Percentiles rank a stretch among this genome's conserved stretches.
Conservation (phyloP, 2,797 vertebrate species). For the Eupleurogrammus muticus region DNA sequence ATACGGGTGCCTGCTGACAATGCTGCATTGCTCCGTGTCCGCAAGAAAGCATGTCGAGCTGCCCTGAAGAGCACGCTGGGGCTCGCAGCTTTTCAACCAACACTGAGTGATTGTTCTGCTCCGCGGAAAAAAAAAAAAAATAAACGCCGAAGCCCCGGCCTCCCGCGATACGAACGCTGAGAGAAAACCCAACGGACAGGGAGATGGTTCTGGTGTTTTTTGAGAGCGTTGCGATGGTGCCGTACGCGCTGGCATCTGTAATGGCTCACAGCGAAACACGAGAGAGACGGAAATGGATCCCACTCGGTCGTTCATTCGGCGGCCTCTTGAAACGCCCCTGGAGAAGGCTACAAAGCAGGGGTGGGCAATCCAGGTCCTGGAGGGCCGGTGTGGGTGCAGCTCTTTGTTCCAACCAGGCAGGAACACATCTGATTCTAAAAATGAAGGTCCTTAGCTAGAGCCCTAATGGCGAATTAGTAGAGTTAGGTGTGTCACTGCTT, state of each 20-base stretch:
- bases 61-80: constrained; percentile 65
- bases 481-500: too few species aligned
- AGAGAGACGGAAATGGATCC: constrained; percentile 57
- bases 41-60: constrained; percentile 70
- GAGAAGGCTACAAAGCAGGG: too few species aligned
- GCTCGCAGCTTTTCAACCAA: constrained; percentile 49
- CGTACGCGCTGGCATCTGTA: constrained; percentile 23
- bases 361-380: too few species aligned
- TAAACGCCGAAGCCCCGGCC: constrained; percentile 53
- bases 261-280: constrained; percentile 40
- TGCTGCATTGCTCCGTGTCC: constrained; percentile 74
- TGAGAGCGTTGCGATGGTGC: neutral
- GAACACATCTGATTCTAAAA: too few species aligned
- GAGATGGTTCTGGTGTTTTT: neutral
- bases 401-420: too few species aligned
- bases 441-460: too few species aligned
- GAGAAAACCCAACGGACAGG: constrained; percentile 19
- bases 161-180: constrained; percentile 23
- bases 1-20: constrained; percentile 80
- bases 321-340: constrained; percentile 53
- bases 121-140: neutral
- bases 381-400: too few species aligned
- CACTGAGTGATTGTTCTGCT: constrained; percentile 53
- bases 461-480: too few species aligned
- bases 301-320: constrained; percentile 64